Base-by-base conservation (phyloP, 2,888 invertebrate species). In the Chrysotoxum bicinctum region DNA sequence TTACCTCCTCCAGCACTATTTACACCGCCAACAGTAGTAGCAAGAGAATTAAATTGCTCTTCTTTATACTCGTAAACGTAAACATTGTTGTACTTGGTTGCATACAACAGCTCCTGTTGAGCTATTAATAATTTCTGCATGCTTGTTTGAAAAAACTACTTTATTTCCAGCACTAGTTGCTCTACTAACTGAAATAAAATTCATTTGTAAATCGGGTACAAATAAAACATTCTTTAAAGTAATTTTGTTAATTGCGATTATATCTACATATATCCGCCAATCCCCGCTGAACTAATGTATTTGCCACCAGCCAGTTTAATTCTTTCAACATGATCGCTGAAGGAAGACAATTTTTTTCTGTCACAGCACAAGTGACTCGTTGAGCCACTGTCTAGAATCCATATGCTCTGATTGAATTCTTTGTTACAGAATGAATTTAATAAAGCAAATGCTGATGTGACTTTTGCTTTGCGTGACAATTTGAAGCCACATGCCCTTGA, bases 161-260 rank as follows among this genome's bases (percentile, higher is more conserved):
- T 26, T 26, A 26, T 26, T 26, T 26, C 26, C 3, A 26, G 26
- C 26, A 26, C 26, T 26, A 37, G 68, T 68, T 16, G 52, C 68
- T 40, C 12, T 68, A 40, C 52, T 52, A 12, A 68, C 26, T 3
- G 68, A 68, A 23, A 68, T 68, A 21, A 68, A 68, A 54, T 54
- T 69, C 69, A 54, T 54, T 54, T 54, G 12, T 43, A 69, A 12
- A 40, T 54, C 54, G 26, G 48, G 58, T 32, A 72, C 58, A 48
- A 58, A 66, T 35, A 66, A 64, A n/a, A 74, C 74, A 12, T 64
- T 48, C n/a, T 64, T 74, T 26, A 64, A 23, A 43, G 43, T 64
- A 21, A 54, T 54, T 6, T 64, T 74, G 14, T 21, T 43, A 12
- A 60, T 72, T 12, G 60, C 30, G 12, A 19, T 12, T 50, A 52